A percentile compares a stretch with the other conserved stretches of the same genome.
These are phyloP conservation scores for Campylorhamphus procurvoides DNA, from an alignment of 2,113 vertebrate species.

Conservation along the genomic window DNA sequence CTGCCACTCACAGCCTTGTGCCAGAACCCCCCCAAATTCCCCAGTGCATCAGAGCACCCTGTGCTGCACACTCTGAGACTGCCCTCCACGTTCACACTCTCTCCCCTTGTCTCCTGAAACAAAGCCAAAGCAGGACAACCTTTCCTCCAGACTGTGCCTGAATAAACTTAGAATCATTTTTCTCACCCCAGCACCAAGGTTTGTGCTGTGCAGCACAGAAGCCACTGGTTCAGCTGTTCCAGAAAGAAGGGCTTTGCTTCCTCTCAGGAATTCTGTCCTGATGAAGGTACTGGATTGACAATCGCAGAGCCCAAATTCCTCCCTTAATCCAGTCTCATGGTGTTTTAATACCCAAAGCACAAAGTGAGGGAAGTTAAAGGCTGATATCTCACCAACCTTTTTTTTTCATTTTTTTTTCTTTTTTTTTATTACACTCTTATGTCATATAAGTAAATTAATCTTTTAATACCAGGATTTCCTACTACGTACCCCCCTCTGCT, in stretches of 20 bases:
- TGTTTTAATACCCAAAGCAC: constrained; percentile 35
- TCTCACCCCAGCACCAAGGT: rapidly evolving
- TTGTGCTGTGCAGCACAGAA: rapidly evolving
- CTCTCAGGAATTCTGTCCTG: background rate
- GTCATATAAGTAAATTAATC: constrained; percentile 58
- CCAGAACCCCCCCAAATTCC: background rate
- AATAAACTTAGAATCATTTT: background rate
- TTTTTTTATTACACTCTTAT: constrained; percentile 13
- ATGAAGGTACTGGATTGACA: constrained; percentile 8
- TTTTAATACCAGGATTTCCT: constrained; percentile 62
- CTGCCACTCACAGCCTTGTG: background rate
- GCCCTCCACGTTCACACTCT: rapidly evolving
- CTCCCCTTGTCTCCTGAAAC: background rate
- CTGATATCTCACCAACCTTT: constrained; percentile 36
- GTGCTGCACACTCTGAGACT: background rate
- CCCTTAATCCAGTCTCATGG: constrained; percentile 30
- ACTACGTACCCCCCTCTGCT: background rate
- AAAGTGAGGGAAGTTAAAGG: constrained; percentile 33
- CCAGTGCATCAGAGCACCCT: background rate
- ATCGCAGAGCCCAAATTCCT: constrained; percentile 27
- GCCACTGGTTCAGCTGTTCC: background rate
- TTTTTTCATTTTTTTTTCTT: background rate
- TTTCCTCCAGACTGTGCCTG: background rate
- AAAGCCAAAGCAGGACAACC: background rate
- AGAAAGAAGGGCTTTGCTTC: background rate